These are phyloP conservation scores for Nothura maculosa DNA, from an alignment of 2,797 vertebrate species.

Conservation along the genomic window DNA sequence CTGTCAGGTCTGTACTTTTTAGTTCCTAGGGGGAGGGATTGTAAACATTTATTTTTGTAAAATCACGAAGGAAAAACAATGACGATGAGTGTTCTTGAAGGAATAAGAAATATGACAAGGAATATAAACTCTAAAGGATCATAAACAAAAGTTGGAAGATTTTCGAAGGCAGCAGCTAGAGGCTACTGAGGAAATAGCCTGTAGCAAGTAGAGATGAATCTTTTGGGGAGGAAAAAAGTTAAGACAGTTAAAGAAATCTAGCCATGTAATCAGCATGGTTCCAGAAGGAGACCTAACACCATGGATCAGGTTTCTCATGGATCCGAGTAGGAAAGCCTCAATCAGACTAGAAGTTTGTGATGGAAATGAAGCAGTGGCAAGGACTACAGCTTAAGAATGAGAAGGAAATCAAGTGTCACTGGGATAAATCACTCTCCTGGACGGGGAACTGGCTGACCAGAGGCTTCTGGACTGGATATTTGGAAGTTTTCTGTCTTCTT, in stretches of 20 bases:
- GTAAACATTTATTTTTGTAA: slow-evolving; percentile 6
- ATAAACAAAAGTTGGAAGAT: neutral
- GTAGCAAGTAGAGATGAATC: neutral
- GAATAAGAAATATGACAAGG: neutral
- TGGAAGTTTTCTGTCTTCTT: neutral
- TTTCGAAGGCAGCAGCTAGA: neutral
- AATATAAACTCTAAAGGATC: neutral
- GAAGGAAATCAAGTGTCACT: neutral
- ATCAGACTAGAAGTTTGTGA: neutral
- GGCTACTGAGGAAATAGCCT: neutral
- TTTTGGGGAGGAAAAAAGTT: neutral
- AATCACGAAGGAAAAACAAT: neutral
- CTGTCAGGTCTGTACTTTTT: neutral
- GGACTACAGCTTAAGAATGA: neutral
- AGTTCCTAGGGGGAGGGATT: neutral
- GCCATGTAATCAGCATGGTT: neutral
- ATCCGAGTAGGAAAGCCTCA: neutral
- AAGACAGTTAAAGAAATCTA: neutral
- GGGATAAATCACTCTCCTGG: neutral
- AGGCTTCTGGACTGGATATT: neutral
- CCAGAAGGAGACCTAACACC: neutral
- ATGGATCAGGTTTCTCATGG: neutral
- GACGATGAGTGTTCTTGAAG: neutral
- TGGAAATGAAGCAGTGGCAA: neutral
- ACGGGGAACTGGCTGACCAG: neutral